phyloP scores from a whole-genome alignment of 2,888 invertebrate species.

The Ennomos quercinarius region DNA sequence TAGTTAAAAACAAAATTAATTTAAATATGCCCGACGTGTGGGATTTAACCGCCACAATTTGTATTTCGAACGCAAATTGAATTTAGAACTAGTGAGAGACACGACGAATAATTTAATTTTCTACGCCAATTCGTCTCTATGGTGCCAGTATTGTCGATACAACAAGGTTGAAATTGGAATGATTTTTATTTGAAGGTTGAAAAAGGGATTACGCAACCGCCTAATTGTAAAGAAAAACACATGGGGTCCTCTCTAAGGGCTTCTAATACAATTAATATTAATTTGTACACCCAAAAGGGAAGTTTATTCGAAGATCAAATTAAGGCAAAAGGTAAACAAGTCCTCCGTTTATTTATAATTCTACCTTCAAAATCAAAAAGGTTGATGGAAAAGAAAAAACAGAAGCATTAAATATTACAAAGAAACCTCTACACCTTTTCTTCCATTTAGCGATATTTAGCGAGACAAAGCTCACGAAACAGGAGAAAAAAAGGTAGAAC shows the following conservation, averaged over 20 bases:
- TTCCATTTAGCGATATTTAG: constrained; percentile 54
- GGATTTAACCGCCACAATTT: constrained; percentile 72
- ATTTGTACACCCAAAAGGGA: constrained; percentile 61
- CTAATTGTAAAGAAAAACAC: constrained; percentile 82
- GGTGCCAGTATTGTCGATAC: constrained; percentile 47
- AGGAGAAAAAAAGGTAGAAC: constrained; percentile 49
- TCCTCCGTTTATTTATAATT: constrained; percentile 26
- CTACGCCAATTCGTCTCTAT: constrained; percentile 48
- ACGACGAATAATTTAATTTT: constrained; percentile 59
- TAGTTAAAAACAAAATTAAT: constrained; percentile 73
- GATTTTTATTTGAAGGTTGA: constrained; percentile 44
- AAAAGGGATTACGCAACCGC: constrained; percentile 59
- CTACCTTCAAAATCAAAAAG: constrained; percentile 25
- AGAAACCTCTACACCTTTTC: constrained; percentile 54
- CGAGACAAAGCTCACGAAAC: constrained; percentile 53
- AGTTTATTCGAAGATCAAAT: constrained; percentile 41
- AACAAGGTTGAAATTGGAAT: constrained; percentile 50
- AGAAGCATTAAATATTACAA: constrained; percentile 57
- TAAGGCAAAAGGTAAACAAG: constrained; percentile 33
- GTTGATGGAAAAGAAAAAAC: constrained; percentile 41
- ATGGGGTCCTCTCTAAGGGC: constrained; percentile 72
- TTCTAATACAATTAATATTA: constrained; percentile 82
- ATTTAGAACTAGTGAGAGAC: constrained; percentile 70
- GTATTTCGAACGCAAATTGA: constrained; percentile 74
- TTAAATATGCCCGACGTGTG: constrained; percentile 70